Percentiles rank a stretch among this genome's conserved stretches.
phyloP scores from a whole-genome alignment of 2,113 vertebrate species.

The Peromyscus leucopus region DNA sequence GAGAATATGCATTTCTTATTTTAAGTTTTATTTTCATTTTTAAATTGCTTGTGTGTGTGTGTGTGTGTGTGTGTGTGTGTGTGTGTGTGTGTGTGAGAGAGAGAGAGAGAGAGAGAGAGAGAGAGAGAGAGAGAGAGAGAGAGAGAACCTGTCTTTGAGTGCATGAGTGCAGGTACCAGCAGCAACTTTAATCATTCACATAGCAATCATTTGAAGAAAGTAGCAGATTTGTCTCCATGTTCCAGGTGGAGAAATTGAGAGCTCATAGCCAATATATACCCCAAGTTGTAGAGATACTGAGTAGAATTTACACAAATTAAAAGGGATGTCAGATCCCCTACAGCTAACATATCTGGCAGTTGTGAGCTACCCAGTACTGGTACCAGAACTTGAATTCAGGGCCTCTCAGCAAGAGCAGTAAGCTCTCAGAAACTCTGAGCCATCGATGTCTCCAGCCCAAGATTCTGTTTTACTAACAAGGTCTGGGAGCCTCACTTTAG shows the following conservation, averaged over 20 bases:
- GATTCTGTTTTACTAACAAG: neutral
- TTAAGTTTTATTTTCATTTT: neutral
- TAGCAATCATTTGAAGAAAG: no score
- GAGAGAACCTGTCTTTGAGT: neutral
- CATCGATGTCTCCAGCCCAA: neutral
- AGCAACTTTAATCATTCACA: no score
- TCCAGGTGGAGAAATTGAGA: no score
- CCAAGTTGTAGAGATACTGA: no score
- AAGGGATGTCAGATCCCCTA: neutral
- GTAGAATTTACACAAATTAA: neutral
- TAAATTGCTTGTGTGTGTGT: neutral
- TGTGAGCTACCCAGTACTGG: neutral
- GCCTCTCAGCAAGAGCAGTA: neutral
- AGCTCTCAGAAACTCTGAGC: neutral
- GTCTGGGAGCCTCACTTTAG: neutral
- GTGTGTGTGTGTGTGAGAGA: neutral
- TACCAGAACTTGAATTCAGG: neutral
- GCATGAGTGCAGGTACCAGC: neutral
- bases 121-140: no score
- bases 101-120: no score
- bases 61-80: no score
- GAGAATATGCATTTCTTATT: neutral
- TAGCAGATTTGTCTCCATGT: no score
- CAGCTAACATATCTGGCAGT: neutral
- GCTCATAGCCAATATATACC: no score